Base-by-base conservation (phyloP, 1,140 invertebrate genomes). In the Drosophila repletoides region DNA sequence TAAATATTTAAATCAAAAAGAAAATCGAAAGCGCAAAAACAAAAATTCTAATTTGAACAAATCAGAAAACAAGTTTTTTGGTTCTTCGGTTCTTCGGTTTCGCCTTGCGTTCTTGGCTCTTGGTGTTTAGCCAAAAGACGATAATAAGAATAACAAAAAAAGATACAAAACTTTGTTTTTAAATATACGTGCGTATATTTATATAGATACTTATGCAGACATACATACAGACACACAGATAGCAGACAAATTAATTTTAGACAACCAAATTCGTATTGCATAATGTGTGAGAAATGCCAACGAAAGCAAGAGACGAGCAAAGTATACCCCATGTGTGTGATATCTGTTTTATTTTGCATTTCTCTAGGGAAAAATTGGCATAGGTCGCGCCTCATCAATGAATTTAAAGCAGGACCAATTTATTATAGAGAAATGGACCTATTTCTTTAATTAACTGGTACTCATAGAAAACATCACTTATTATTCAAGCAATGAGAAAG, bases 211-310 rank as follows among this genome's bases (percentile, higher is more conserved):
- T 28, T 4, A 45, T 45, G 10, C 40, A 36, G 51, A 55, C 34
- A 36, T 33, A 58, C 31, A 43, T 48, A 63, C 49, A 69, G 15
- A 45, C 29, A 55, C 28, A 58, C 5, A 59, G 65, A 45, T 64
- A 68, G 67, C 48, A 45, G 9, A 28, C 36, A 56, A 36, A 41
- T 59, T 83, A 84, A 71, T 70, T 59, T 73, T 83, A 83, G 73
- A 73, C 51, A 51, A 38, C 9, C 49, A 45, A 64, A 29, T 55
- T n/a, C 24, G 5, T 9, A 51, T 83, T 83, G 56, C 79, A 66
- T 81, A 81, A 81, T 59, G 12, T 1, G 22, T 19, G 15, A 38
- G 56, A 52, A 67, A 43, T 51, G 33, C 29, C 28, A 60, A 22
- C 28, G 7, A 10, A 28, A 31, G 40, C 5, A 51, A 51, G 36